Evolutionary conservation across 2,888 invertebrate species (phyloP).

Genomic region (Metallyticus violacea): DNA sequence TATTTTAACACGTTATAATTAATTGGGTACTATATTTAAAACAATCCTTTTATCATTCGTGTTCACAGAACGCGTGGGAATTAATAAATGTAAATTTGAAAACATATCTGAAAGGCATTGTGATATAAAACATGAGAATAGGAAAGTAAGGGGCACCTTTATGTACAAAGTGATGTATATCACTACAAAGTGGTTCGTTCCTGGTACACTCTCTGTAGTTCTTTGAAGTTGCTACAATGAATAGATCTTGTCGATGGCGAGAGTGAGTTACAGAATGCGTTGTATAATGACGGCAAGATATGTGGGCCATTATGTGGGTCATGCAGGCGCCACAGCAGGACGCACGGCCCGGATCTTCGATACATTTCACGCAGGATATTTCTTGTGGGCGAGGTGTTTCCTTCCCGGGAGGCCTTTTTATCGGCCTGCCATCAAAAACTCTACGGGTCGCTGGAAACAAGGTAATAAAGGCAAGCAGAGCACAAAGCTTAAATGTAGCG

Average conservation of each 20-base stretch:
- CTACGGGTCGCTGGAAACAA: background rate
- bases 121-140: background rate
- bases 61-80: background rate
- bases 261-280: background rate
- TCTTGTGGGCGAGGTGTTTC: background rate
- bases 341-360: background rate
- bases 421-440: background rate
- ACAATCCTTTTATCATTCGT: background rate
- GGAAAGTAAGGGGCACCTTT: background rate
- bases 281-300: background rate
- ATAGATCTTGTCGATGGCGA: background rate
- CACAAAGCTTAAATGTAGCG: background rate
- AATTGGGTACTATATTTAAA: background rate
- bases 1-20: background rate
- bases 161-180: background rate
- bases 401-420: background rate
- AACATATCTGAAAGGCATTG: background rate
- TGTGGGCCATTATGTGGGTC: background rate
- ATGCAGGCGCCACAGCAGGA: background rate
- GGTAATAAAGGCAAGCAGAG: background rate
- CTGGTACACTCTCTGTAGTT: background rate
- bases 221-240: background rate
- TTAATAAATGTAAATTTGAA: background rate
- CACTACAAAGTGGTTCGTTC: background rate
- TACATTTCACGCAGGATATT: background rate